phyloP scores from a whole-genome alignment of 2,888 invertebrate genomes.

The Archaeoteleia sp. region DNA sequence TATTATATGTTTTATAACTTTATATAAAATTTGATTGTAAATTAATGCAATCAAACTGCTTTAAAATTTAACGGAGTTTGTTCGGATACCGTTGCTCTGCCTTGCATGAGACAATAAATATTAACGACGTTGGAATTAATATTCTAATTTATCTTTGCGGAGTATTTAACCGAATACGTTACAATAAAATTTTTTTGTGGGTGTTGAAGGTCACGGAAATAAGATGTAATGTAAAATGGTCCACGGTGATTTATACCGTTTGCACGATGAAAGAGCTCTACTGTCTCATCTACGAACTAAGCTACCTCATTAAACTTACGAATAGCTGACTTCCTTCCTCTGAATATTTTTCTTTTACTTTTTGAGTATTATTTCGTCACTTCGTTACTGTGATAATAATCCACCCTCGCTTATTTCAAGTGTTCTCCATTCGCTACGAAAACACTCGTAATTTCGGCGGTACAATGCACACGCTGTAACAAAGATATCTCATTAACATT shows the following conservation, averaged over 20 bases:
- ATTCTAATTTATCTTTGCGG: too few relatives aligned
- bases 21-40: too few relatives aligned
- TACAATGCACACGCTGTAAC: constrained; percentile 12
- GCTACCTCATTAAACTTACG: constrained; percentile 37
- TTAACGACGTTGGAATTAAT: too few relatives aligned
- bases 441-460: constrained; percentile 21
- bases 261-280: constrained; percentile 27
- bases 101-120: too few relatives aligned
- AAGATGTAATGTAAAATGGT: constrained; percentile 29
- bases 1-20: too few relatives aligned
- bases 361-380: constrained; percentile 33
- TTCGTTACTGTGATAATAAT: constrained; percentile 31
- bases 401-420: constrained; percentile 24
- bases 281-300: constrained; percentile 27
- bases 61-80: too few relatives aligned
- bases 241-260: constrained; percentile 31
- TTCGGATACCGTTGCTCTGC: too few relatives aligned
- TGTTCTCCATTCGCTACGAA: constrained; percentile 19
- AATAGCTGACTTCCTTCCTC: constrained; percentile 24
- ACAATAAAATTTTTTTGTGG: neutral
- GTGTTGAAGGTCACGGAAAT: constrained; percentile 15
- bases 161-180: too few relatives aligned
- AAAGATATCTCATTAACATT: constrained; percentile 26
- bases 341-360: constrained; percentile 25
- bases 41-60: too few relatives aligned